Evolutionary conservation across 2,113 vertebrate species (phyloP), one percentile per base, ranked within the genome.

Genomic region (Epinephelus fuscoguttatus): DNA sequence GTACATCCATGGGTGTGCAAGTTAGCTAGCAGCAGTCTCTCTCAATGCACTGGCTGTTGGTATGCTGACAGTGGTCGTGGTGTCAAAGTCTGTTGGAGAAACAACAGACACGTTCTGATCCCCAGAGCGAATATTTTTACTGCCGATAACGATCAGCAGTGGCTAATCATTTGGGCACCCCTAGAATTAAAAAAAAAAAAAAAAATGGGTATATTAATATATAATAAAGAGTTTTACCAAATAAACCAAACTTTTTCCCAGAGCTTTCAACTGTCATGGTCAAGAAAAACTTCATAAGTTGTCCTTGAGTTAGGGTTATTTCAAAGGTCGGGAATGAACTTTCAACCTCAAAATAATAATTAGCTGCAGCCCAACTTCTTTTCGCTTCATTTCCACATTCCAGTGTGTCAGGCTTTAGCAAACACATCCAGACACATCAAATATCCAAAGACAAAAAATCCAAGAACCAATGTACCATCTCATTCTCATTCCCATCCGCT

Each of bases 401-500:
- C 72, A 53, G 23, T 63, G 59, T 15, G 27, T 82, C 56, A 80
- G 6, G 25, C 8, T 75, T 10, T 10, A 68, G 47, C 23, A 67
- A 68, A 64, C 55, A 62, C 19, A 8, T 84, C 62, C 66, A 53
- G 74, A 81, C 27, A 15, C 40, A 70, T 70, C 23, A 57, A 82
- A 77, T 57, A 77, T 12, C 30, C 42, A 66, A 83, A 14, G 42
- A 33, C 70, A 13, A 82, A 80, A 88, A 76, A 59, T 74, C n/a
- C 30, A 70, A 84, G 67, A 76, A 64, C 69, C 53, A 68, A 82
- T 63, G 10, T 62, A 75, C 69, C 81, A 40, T 74, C 72, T 85
- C 33, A 55, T 87, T 68, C 68, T 74, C 11, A 63, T 76, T 79
- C 81, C 79, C 61, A 76, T 86, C 78, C 64, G 2, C 80, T 88